Conservation (phyloP, 2,113 vertebrate genomes). For the Charadrius vociferus region DNA sequence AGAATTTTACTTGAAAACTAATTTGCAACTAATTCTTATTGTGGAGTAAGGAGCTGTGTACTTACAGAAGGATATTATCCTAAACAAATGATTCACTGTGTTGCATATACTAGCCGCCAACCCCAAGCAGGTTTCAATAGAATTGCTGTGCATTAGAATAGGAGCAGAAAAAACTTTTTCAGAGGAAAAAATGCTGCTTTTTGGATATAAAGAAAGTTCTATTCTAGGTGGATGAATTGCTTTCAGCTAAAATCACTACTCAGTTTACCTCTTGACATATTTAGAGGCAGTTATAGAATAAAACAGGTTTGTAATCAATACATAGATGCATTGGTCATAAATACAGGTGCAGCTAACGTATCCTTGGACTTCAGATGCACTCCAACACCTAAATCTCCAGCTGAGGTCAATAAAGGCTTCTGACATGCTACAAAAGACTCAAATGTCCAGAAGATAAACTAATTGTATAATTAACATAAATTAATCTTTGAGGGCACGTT, state of each 20-base stretch:
- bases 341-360: neutral
- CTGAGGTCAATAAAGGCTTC: neutral
- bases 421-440: neutral
- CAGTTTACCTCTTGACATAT: neutral
- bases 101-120: rapidly evolving
- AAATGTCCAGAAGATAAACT: neutral
- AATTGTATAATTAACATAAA: neutral
- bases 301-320: neutral
- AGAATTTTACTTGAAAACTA: neutral
- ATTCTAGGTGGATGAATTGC: neutral
- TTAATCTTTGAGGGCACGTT: neutral
- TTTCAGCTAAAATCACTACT: neutral
- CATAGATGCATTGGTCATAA: neutral
- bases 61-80: neutral
- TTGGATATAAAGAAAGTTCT: neutral
- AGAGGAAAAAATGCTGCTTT: neutral
- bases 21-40: neutral
- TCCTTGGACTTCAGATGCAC: neutral
- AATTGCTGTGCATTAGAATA: neutral
- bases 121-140: neutral
- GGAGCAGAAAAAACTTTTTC: neutral
- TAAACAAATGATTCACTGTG: neutral
- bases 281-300: neutral
- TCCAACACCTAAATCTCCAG: neutral
- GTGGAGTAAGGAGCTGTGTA: neutral